These are phyloP conservation scores for Sebastes hubbsi DNA, from an alignment of 2,797 vertebrate genomes.

Conservation along the genomic window DNA sequence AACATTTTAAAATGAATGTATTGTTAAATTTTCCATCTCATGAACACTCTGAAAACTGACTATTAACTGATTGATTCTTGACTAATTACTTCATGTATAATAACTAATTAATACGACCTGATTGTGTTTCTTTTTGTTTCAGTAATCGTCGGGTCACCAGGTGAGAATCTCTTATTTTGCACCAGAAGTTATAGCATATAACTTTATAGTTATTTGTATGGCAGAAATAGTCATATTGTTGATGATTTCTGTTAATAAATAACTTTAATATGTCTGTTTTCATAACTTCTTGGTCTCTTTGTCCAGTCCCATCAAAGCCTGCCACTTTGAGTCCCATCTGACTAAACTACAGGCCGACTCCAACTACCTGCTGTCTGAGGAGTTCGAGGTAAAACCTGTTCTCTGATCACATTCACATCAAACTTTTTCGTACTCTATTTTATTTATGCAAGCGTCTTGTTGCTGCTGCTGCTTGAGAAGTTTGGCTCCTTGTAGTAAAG, in stretches of 20 bases:
- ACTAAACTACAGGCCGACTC: slow-evolving; percentile 94
- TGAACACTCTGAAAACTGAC: no score
- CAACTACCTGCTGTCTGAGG: slow-evolving; percentile 95
- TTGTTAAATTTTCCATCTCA: no score
- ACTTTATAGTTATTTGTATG: neutral
- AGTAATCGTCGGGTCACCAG: slow-evolving; percentile 90
- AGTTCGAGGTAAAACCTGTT: slow-evolving; percentile 89
- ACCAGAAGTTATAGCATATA: neutral
- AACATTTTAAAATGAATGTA: no score
- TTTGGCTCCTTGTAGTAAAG: neutral
- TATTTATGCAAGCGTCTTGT: neutral
- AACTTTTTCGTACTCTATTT: neutral
- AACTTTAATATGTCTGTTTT: no score
- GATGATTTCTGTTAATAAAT: neutral
- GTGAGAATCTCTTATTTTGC: slow-evolving; percentile 69
- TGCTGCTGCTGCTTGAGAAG: neutral
- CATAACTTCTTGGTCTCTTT: slow-evolving; percentile 16
- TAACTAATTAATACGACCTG: neutral
- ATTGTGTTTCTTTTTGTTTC: slow-evolving; percentile 66
- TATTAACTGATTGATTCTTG: no score
- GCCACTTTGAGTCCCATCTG: slow-evolving; percentile 92
- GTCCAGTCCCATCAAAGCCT: slow-evolving; percentile 88
- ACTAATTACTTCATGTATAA: no score
- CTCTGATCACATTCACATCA: neutral
- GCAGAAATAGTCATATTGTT: neutral